A percentile compares a stretch with the other conserved stretches of the same genome.
These are phyloP conservation scores for Ancistrus triradiatus DNA, from an alignment of 2,113 vertebrate species.

Conservation along the genomic window DNA sequence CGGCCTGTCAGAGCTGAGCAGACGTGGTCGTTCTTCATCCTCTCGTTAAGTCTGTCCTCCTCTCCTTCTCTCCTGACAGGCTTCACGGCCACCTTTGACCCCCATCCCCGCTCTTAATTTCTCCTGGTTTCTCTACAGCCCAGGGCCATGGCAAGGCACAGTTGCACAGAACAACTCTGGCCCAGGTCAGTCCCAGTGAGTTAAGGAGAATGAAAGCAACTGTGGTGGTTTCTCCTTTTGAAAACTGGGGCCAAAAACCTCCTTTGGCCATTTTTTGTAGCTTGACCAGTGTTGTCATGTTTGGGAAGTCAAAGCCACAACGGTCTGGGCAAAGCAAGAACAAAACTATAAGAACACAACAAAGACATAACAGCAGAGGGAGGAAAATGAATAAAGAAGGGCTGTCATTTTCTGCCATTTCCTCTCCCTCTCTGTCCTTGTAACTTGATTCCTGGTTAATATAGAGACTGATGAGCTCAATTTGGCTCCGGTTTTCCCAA, in stretches of 20 bases:
- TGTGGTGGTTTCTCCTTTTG: too few relatives aligned
- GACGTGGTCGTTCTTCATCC: conserved; percentile 40
- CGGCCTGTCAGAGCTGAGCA: conserved; percentile 20
- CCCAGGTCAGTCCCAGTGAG: not conserved
- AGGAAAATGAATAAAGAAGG: conserved; percentile 10
- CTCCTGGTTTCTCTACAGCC: conserved; percentile 20
- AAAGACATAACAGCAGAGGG: not conserved
- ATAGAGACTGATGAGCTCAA: conserved; percentile 85
- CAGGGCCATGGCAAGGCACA: not conserved
- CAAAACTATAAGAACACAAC: not conserved
- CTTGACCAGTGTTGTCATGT: too few relatives aligned
- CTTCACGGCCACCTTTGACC: conserved; percentile 15
- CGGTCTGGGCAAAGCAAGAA: not conserved
- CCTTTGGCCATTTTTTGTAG: not conserved
- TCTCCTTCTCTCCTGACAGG: conserved; percentile 25
- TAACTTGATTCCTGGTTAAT: conserved; percentile 67
- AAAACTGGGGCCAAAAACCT: not conserved
- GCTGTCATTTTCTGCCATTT: conserved; percentile 6
- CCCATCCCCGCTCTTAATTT: conserved; percentile 11
- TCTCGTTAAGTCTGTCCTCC: conserved; percentile 44
- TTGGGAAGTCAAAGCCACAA: not conserved
- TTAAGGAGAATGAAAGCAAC: not conserved
- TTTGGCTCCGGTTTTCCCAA: conserved; percentile 79
- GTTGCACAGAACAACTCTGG: not conserved
- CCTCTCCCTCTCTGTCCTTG: conserved; percentile 48